A percentile compares a stretch with the other conserved stretches of the same genome.
Conservation (phyloP, 2,113 vertebrate genomes). For the Clarias magur region DNA sequence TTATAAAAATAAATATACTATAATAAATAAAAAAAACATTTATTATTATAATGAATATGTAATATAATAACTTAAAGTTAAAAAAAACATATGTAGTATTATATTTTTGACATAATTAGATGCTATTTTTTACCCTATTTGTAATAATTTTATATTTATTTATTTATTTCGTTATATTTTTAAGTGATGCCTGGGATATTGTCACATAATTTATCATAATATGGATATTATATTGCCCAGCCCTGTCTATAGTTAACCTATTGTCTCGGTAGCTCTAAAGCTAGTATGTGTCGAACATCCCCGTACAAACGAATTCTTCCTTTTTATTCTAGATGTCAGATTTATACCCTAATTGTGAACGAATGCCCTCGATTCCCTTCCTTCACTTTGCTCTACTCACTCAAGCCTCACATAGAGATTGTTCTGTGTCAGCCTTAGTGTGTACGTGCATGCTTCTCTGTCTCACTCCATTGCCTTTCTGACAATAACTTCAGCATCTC, state of each 20-base stretch:
- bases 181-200: neutral
- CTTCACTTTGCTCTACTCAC: neutral
- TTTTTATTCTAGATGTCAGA: neutral
- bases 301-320: too few relatives aligned
- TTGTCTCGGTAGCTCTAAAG: too few relatives aligned
- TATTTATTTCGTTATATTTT: too few relatives aligned
- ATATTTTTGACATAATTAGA: too few relatives aligned
- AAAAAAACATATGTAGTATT: neutral
- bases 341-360: neutral
- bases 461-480: constrained; percentile 5
- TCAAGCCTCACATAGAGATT: neutral
- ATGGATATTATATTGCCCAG: neutral
- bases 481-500: neutral
- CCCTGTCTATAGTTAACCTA: neutral
- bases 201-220: neutral
- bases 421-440: neutral
- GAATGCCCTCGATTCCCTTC: neutral
- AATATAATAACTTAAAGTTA: neutral
- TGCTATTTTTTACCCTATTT: too few relatives aligned
- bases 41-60: neutral
- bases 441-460: neutral
- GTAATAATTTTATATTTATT: too few relatives aligned
- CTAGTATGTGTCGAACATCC: neutral
- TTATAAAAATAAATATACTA: too few relatives aligned
- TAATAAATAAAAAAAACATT: neutral